Percentiles rank a stretch among this genome's conserved stretches.
phyloP scores from a whole-genome alignment of 2,113 vertebrate genomes.

The Spea multiplicata region DNA sequence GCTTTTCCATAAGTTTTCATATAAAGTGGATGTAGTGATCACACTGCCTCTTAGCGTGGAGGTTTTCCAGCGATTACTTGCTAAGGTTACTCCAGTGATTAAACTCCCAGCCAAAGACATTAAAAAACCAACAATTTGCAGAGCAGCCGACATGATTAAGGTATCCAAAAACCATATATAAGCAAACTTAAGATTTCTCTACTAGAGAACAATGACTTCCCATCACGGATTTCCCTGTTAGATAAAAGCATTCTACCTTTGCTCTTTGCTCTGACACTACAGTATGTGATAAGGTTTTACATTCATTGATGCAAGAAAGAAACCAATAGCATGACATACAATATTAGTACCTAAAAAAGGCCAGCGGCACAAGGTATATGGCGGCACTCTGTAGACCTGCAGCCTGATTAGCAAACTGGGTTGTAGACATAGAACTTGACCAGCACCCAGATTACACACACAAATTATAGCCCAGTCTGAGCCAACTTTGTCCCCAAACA shows the following conservation, averaged over 20 bases:
- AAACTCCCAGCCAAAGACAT: constrained; percentile 71
- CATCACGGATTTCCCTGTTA: constrained; percentile 57
- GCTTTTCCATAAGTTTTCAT: constrained; percentile 83
- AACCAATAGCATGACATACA: neutral
- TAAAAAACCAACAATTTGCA: constrained; percentile 74
- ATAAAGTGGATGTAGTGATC: constrained; percentile 71
- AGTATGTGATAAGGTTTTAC: constrained; percentile 64
- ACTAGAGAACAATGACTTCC: constrained; percentile 55
- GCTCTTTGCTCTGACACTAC: constrained; percentile 65
- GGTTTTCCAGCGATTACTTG: constrained; percentile 79
- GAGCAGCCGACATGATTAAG: constrained; percentile 65
- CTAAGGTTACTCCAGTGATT: constrained; percentile 66
- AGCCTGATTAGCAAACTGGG: too few species aligned
- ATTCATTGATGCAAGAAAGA: constrained; percentile 53
- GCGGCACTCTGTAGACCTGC: too few species aligned
- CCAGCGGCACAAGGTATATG: too few species aligned
- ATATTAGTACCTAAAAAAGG: neutral
- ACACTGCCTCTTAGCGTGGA: constrained; percentile 72
- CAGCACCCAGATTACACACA: too few species aligned
- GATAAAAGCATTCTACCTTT: constrained; percentile 70
- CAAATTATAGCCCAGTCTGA: too few species aligned
- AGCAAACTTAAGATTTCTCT: constrained; percentile 40
- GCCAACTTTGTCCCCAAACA: too few species aligned
- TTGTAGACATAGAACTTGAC: too few species aligned
- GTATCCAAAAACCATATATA: constrained; percentile 49